Base-by-base conservation (phyloP, 2,888 invertebrate species). In the Augiades crinisus region DNA sequence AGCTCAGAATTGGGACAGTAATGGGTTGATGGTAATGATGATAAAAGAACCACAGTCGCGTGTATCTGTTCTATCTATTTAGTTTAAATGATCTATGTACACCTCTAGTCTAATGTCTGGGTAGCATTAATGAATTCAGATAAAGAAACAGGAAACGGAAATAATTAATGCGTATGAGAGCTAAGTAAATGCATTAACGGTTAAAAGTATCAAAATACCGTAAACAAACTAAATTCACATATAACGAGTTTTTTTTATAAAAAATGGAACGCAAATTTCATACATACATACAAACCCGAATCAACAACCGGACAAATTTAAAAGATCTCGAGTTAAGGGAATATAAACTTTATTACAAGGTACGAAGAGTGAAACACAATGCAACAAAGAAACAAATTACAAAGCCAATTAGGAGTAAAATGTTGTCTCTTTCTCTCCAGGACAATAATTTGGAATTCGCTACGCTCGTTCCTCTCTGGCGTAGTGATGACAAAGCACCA, bases 401-500 rank as follows among this genome's bases (percentile, higher is more conserved):
- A 22, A 38, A 33, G 24, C 34, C 34, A 50, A 50, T 50, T 50
- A 43, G 36, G 27, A 10, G 36, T 19, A 13, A 43, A 36, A 40
- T 43, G n/a, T 36, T 43, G 36, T 50, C 50, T 50, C 36, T 43
- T 50, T 50, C 43, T 6, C 36, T 17, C 43, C 5, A 14, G 49
- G 19, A 43, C 14, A 43, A 34, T 50, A 50, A 36, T 50, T 41
- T 43, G 27, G 19, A 19, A 50, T 43, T 50, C 49, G 40, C 33
- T 49, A 49, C 24, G 22, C 22, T 33, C 17, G 40, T 49, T 33
- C 17, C 41, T 49, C 19, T 49, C 49, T 41, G 10, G 40, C 34
- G 34, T 24, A 16, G 31, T 22, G 49, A 49, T 49, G 49, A 41
- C 49, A 49, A 49, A 49, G 17, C 41, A 14, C 49, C 49, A 22